A percentile compares a stretch with the other conserved stretches of the same genome.
Evolutionary conservation across 2,888 invertebrate genomes (phyloP).

Genomic region (Hylaea fasciaria): DNA sequence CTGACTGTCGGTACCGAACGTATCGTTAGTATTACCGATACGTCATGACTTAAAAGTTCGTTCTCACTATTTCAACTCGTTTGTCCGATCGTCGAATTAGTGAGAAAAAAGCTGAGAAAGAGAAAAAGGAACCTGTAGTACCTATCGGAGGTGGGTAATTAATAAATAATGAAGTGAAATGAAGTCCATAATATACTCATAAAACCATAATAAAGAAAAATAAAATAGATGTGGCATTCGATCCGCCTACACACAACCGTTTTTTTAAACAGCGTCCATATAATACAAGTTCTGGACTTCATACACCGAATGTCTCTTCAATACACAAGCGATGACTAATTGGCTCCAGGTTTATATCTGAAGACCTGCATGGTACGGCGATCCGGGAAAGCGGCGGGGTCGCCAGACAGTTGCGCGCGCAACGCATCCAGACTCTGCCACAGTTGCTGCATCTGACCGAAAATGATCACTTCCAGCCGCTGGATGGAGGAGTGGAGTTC

Average conservation of each 20-base stretch:
- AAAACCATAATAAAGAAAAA: no score
- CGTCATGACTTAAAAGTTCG: no score
- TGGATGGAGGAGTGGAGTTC: conserved; percentile 75
- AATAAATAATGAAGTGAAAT: no score
- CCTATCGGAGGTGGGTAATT: not conserved
- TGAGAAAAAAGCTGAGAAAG: not conserved
- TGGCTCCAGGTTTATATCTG: conserved; percentile 56
- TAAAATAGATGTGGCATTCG: no score
- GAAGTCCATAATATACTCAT: no score
- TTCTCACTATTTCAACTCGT: no score
- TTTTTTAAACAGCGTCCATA: not conserved
- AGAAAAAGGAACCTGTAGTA: not conserved
- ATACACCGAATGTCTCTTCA: not conserved
- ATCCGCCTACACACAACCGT: no score
- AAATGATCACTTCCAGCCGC: conserved; percentile 75
- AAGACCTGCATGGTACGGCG: conserved; percentile 60
- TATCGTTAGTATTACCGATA: no score
- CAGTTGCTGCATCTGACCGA: conserved; percentile 79
- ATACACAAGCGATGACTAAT: conserved; percentile 24
- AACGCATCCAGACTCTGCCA: conserved; percentile 79
- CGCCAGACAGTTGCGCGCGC: conserved; percentile 62
- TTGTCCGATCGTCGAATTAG: no score
- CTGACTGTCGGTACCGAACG: no score
- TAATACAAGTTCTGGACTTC: not conserved
- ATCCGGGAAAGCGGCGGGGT: conserved; percentile 57